These are phyloP conservation scores for Perognathus longimembris DNA, from an alignment of 2,113 vertebrate genomes.

Conservation along the genomic window DNA sequence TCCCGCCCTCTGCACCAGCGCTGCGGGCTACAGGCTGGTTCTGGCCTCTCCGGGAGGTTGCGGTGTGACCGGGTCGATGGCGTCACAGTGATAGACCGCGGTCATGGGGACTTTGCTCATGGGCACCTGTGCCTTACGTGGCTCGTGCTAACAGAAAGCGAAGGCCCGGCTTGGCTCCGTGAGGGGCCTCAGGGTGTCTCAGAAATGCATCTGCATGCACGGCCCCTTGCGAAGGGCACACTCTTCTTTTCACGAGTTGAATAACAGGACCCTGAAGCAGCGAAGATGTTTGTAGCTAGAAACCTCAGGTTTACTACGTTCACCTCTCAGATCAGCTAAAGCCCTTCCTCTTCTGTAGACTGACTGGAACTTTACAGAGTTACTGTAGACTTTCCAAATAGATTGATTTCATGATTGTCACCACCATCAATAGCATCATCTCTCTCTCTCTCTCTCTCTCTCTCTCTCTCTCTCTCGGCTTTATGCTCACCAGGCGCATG, in stretches of 20 bases:
- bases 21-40: no score
- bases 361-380: conserved; percentile 17
- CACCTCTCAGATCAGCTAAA: not conserved
- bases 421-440: no score
- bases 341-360: not conserved
- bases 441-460: no score
- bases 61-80: not conserved
- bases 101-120: not conserved
- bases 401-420: no score
- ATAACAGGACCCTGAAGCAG: not conserved
- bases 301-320: not conserved
- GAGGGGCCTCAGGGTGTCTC: not conserved
- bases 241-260: not conserved
- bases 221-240: not conserved
- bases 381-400: not conserved
- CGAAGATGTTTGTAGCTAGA: not conserved
- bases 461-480: no score
- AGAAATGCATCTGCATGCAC: not conserved
- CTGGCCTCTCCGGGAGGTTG: no score
- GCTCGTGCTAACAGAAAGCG: not conserved
- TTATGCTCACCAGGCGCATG: no score
- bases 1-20: no score
- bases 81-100: not conserved
- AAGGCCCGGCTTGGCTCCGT: no score
- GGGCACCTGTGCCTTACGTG: not conserved